phyloP scores from a whole-genome alignment of 2,797 vertebrate species.

The Myiothlypis chrysogaster region DNA sequence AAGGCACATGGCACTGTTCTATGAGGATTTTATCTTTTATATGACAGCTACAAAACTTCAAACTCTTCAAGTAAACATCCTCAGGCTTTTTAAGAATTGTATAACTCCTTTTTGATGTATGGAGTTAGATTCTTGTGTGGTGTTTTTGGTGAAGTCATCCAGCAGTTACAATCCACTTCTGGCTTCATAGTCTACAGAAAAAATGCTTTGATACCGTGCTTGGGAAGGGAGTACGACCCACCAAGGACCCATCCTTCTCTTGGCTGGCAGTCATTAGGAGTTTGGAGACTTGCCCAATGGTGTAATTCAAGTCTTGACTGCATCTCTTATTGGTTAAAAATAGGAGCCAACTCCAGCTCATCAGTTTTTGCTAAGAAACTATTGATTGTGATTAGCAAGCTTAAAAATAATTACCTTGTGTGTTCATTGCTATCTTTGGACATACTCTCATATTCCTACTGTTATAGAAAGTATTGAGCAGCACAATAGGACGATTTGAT shows the following conservation, averaged over 20 bases:
- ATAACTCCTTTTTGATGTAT: not conserved
- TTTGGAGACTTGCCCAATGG: conserved; percentile 45
- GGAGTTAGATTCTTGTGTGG: not conserved
- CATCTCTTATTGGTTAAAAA: conserved; percentile 64
- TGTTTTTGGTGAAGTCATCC: not conserved
- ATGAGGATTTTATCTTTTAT: not conserved
- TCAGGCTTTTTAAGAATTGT: not conserved
- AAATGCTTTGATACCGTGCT: not conserved
- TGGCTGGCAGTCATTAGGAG: conserved; percentile 47
- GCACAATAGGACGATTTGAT: not conserved
- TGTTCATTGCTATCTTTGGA: conserved; percentile 68
- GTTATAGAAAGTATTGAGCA: conserved; percentile 46
- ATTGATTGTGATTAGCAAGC: conserved; percentile 70
- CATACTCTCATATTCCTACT: conserved; percentile 59
- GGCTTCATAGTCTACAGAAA: not conserved
- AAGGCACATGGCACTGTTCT: conserved; percentile 6
- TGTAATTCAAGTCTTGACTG: conserved; percentile 62
- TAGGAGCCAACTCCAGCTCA: conserved; percentile 67
- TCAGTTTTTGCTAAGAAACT: conserved; percentile 68
- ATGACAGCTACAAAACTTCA: conserved; percentile 2
- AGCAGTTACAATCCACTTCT: not conserved
- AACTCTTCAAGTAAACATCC: conserved; percentile 10
- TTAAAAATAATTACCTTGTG: conserved; percentile 70
- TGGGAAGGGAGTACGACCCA: conserved; percentile 10
- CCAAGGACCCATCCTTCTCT: conserved; percentile 23